phyloP scores from a whole-genome alignment of 1,140 invertebrate species.

The Cardiocondyla obscurior region DNA sequence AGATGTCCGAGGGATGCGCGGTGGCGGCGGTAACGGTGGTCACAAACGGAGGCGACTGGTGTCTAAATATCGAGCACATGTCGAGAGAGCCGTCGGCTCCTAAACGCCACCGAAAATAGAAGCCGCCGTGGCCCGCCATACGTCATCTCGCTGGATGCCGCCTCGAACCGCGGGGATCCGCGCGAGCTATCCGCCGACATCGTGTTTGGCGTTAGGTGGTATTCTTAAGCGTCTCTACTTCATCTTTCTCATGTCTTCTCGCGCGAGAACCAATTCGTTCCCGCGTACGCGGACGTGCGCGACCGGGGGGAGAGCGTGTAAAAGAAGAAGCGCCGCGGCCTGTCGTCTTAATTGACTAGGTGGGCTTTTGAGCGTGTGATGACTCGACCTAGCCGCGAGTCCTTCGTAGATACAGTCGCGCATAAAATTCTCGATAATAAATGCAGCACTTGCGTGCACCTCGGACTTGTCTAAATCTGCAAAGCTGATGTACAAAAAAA shows the following conservation, averaged over 20 bases:
- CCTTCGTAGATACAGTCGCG: background rate
- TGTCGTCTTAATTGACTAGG: slow-evolving; percentile 65
- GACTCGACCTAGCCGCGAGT: slow-evolving; percentile 54
- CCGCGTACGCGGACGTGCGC: background rate
- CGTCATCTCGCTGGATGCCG: slow-evolving; percentile 65
- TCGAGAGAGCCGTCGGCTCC: slow-evolving; percentile 49
- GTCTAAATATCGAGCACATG: slow-evolving; percentile 75
- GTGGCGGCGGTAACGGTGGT: slow-evolving; percentile 25
- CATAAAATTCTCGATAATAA: slow-evolving; percentile 27
- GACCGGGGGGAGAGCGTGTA: slow-evolving; percentile 7
- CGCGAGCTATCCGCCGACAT: slow-evolving; percentile 15
- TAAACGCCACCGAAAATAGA: slow-evolving; percentile 73
- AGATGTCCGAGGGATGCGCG: background rate
- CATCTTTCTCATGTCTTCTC: slow-evolving; percentile 17
- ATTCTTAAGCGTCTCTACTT: slow-evolving; percentile 65
- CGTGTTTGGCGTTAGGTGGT: slow-evolving; percentile 72
- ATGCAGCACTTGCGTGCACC: slow-evolving; percentile 2
- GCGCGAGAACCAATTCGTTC: slow-evolving; percentile 22
- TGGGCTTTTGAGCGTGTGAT: slow-evolving; percentile 64
- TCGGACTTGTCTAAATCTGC: too few species aligned
- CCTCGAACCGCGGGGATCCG: slow-evolving; percentile 25
- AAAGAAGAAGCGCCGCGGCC: slow-evolving; percentile 23
- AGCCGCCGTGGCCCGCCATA: slow-evolving; percentile 63
- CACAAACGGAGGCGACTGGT: slow-evolving; percentile 57
- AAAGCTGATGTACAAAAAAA: too few species aligned